Percentiles rank a stretch among this genome's conserved stretches.
Evolutionary conservation across 2,888 invertebrate species (phyloP).

Genomic region (Perizoma flavofasciatum): DNA sequence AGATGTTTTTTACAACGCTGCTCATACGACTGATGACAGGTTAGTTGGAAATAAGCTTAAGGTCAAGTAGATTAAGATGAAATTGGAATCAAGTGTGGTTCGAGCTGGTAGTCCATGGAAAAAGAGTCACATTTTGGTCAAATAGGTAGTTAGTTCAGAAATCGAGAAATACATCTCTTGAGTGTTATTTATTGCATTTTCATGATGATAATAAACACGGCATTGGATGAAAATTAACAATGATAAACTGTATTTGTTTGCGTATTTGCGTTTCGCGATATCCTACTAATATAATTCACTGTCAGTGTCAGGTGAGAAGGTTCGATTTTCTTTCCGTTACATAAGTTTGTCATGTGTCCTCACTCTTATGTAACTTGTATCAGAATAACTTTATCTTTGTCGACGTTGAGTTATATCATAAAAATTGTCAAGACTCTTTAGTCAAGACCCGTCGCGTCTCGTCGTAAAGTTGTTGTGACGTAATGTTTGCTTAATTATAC

Average conservation of each 20-base stretch:
- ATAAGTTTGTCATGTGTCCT: background rate
- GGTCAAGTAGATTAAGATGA: too few species aligned
- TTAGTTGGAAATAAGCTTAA: conserved; percentile 27
- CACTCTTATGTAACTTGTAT: background rate
- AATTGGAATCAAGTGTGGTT: too few species aligned
- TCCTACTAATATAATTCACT: background rate
- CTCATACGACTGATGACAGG: conserved; percentile 72
- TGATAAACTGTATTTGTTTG: background rate
- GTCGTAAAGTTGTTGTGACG: background rate
- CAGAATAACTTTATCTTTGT: too few species aligned
- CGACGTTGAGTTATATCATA: conserved; percentile 10
- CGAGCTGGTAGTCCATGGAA: too few species aligned
- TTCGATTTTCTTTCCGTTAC: conserved; percentile 2
- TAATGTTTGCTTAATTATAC: background rate
- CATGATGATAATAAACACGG: background rate
- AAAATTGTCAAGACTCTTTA: conserved; percentile 11
- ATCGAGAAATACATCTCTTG: background rate
- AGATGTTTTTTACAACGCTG: conserved; percentile 75
- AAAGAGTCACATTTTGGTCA: background rate
- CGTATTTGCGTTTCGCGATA: background rate
- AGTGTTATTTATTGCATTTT: background rate
- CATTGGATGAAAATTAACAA: background rate
- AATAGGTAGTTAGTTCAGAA: background rate
- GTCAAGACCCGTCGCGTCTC: conserved; percentile 9
- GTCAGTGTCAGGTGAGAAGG: conserved; percentile 12